These are phyloP conservation scores for Glyphotaelius pellucidus DNA, from an alignment of 2,888 invertebrate species.

Conservation along the genomic window DNA sequence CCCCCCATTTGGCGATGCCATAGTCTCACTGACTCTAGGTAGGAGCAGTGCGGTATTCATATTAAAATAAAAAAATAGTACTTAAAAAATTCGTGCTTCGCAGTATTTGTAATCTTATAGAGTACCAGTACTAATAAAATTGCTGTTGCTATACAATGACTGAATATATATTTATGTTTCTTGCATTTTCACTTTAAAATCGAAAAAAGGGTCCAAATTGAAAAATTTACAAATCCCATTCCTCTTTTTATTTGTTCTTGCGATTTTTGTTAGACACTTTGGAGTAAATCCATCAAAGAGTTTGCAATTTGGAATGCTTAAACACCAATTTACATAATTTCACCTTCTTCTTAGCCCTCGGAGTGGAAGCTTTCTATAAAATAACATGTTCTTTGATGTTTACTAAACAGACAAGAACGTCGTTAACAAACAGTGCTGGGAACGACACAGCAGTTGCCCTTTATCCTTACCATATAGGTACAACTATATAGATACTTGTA, in stretches of 20 bases:
- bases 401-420: constrained; percentile 3
- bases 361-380: not conserved
- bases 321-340: constrained; percentile 20
- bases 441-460: not conserved
- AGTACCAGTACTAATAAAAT: too few relatives aligned
- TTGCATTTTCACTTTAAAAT: not conserved
- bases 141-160: too few relatives aligned
- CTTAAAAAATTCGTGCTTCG: too few relatives aligned
- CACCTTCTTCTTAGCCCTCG: not conserved
- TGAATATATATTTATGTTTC: not conserved
- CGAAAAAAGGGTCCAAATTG: not conserved
- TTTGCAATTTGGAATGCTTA: not conserved
- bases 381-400: constrained; percentile 20
- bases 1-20: too few relatives aligned
- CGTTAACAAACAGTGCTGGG: constrained; percentile 16
- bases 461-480: not conserved
- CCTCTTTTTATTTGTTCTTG: not conserved
- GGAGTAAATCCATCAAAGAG: not conserved
- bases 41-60: too few relatives aligned
- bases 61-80: too few relatives aligned
- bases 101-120: too few relatives aligned
- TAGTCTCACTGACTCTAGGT: too few relatives aligned
- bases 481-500: not conserved
- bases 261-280: not conserved
- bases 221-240: not conserved